phyloP scores from a whole-genome alignment of 2,113 vertebrate genomes.

The Nycticebus coucang region DNA sequence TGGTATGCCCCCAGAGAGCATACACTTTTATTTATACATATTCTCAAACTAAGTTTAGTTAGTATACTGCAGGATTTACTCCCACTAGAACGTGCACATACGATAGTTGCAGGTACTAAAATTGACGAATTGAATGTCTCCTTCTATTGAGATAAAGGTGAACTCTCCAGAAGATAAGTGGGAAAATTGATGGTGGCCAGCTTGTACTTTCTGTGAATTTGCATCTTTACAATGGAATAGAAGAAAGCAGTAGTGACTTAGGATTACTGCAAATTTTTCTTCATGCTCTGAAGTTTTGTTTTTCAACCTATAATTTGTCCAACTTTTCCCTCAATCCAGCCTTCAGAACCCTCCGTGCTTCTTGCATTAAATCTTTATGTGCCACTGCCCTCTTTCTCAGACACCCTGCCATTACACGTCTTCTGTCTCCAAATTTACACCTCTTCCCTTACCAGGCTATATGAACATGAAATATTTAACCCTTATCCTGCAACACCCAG shows the following conservation, averaged over 20 bases:
- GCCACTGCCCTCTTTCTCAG: not conserved
- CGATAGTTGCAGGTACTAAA: not conserved
- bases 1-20: not conserved
- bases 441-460: not conserved
- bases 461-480: not conserved
- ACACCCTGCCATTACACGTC: not conserved
- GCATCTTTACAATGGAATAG: not conserved
- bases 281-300: not conserved
- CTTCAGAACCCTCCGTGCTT: not conserved
- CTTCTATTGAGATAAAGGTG: not conserved
- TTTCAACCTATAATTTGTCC: not conserved
- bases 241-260: not conserved
- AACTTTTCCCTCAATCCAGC: not conserved
- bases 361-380: not conserved
- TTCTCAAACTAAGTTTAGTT: not conserved
- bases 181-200: not conserved
- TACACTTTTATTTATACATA: not conserved
- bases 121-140: not conserved
- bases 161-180: not conserved
- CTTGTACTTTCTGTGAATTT: not conserved
- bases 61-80: not conserved
- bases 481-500: not conserved
- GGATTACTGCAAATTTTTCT: not conserved
- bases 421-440: not conserved
- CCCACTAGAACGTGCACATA: not conserved